phyloP scores from a whole-genome alignment of 2,888 invertebrate species.

The Pyralis farinalis region DNA sequence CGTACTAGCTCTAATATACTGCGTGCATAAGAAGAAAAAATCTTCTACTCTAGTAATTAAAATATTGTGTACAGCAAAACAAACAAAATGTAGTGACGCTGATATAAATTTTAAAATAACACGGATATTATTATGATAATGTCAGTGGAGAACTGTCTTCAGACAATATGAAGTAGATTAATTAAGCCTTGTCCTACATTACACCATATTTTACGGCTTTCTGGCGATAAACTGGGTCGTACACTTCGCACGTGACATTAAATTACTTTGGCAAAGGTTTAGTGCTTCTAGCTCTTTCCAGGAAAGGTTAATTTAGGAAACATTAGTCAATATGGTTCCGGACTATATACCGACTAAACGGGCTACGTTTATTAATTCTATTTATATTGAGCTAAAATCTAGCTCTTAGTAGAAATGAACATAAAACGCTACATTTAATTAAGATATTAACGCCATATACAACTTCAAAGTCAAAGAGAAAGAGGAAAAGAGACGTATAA shows the following conservation, averaged over 20 bases:
- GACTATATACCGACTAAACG: no score
- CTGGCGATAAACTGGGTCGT: constrained; percentile 24
- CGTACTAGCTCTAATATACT: no score
- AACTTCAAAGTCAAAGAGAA: constrained; percentile 30
- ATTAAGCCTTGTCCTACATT: constrained; percentile 36
- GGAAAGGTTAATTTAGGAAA: constrained; percentile 13
- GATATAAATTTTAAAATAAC: no score
- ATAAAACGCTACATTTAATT: constrained; percentile 4
- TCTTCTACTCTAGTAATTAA: no score
- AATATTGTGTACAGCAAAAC: no score
- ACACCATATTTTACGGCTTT: constrained; percentile 29
- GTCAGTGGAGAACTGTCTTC: constrained; percentile 18
- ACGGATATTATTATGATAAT: no score
- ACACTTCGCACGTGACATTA: constrained; percentile 13
- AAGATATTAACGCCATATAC: constrained; percentile 7
- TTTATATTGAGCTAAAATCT: no score
- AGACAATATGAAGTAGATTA: constrained; percentile 25
- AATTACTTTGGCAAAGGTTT: not conserved
- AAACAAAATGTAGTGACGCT: no score
- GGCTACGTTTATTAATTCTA: no score
- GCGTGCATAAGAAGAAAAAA: no score
- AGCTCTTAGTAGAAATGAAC: no score
- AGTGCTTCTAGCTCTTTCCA: not conserved
- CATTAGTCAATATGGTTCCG: not conserved
- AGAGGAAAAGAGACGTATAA: constrained; percentile 25